Evolutionary conservation across 2,797 vertebrate genomes (phyloP).

Genomic region (Hydrocynus forskahlii): DNA sequence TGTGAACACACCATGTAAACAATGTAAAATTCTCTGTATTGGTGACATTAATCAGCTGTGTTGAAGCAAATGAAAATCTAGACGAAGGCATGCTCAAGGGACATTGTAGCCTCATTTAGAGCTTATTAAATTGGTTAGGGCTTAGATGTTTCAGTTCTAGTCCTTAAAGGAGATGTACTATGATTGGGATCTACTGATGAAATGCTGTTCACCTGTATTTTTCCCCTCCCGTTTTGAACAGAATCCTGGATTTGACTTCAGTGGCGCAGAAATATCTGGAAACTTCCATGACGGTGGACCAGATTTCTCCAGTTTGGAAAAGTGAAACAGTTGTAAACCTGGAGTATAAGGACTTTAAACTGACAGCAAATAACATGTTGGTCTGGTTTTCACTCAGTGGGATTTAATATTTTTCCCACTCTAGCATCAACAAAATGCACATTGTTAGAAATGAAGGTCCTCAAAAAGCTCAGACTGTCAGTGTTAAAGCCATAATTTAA

Average conservation of each 20-base stretch:
- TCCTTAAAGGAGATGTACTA: background rate
- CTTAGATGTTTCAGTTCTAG: too few relatives aligned
- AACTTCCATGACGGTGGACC: constrained; percentile 95
- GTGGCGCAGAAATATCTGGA: constrained; percentile 96
- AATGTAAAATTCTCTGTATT: too few relatives aligned
- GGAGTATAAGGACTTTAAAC: background rate
- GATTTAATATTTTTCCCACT: too few relatives aligned
- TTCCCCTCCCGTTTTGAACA: constrained; percentile 63
- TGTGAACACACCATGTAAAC: too few relatives aligned
- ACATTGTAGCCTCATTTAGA: too few relatives aligned
- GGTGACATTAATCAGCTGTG: too few relatives aligned
- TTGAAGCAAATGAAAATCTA: too few relatives aligned
- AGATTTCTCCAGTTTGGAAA: constrained; percentile 91
- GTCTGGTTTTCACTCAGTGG: background rate
- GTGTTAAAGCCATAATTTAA: constrained; percentile 37
- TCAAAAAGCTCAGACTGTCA: background rate
- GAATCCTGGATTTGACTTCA: constrained; percentile 99
- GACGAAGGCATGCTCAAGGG: too few relatives aligned
- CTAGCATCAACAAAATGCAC: too few relatives aligned
- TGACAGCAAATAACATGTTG: background rate
- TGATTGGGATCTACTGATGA: background rate
- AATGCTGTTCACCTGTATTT: background rate
- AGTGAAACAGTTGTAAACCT: constrained; percentile 70
- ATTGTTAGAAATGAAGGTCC: background rate
- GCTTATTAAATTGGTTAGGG: too few relatives aligned